A percentile compares a stretch with the other conserved stretches of the same genome.
These are phyloP conservation scores for Drosophila mimica DNA, from an alignment of 2,888 invertebrate species.

Conservation along the genomic window DNA sequence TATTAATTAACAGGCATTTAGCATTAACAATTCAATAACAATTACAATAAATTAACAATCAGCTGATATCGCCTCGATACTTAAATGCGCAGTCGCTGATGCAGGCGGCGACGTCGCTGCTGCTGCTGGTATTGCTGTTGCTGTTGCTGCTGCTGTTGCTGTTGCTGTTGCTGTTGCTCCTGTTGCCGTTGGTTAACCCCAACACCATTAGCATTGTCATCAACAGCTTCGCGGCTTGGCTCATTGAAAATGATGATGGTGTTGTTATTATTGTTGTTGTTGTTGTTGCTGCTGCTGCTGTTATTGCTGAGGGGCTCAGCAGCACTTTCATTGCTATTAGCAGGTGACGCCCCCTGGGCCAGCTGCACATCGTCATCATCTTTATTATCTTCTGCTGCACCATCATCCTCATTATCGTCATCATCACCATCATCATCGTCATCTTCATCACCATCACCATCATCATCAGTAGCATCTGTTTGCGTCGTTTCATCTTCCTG, in stretches of 20 bases:
- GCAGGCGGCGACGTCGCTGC: constrained; percentile 45
- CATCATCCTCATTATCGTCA: constrained; percentile 27
- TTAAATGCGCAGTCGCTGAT: constrained; percentile 42
- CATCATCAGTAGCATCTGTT: constrained; percentile 20
- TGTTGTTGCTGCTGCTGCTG: constrained; percentile 11
- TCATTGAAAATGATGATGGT: not conserved
- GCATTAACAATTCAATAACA: constrained; percentile 74
- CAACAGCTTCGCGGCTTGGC: constrained; percentile 40
- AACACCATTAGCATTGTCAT: constrained; percentile 35
- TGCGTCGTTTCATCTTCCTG: constrained; percentile 23
- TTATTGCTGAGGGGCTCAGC: constrained; percentile 17
- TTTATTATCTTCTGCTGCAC: constrained; percentile 33
- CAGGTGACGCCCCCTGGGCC: constrained; percentile 35
- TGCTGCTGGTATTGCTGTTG: constrained; percentile 11
- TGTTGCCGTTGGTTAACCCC: constrained; percentile 12
- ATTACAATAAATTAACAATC: constrained; percentile 58
- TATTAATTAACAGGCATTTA: constrained; percentile 69
- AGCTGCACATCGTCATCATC: constrained; percentile 40
- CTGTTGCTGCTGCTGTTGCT: constrained; percentile 18
- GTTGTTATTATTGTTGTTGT: constrained; percentile 5
- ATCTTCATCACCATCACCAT: constrained; percentile 16
- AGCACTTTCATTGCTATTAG: constrained; percentile 51
- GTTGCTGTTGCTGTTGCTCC: not conserved
- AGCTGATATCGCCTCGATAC: constrained; percentile 13
- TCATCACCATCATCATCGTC: not conserved